Evolutionary conservation across 1,140 invertebrate genomes (phyloP).

Genomic region (Diorhabda carinulata): DNA sequence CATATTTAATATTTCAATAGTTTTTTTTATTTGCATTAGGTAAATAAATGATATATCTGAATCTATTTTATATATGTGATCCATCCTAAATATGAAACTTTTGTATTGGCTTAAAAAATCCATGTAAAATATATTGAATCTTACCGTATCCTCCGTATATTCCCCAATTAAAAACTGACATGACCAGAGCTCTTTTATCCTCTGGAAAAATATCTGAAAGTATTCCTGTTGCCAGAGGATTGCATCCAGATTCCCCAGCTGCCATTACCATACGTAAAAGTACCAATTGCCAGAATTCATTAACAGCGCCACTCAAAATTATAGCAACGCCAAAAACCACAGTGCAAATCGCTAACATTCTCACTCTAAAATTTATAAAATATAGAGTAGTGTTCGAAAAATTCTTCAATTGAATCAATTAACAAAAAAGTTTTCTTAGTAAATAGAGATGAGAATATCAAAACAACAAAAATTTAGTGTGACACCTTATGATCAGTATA

Average conservation of each 20-base stretch:
- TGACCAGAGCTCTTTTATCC: constrained; percentile 77
- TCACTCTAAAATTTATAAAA: constrained; percentile 49
- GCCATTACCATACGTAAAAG: constrained; percentile 81
- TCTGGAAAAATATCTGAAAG: constrained; percentile 82
- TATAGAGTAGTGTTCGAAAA: no score
- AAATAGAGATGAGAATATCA: no score
- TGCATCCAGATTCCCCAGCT: constrained; percentile 84
- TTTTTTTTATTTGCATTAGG: no score
- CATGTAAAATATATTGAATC: not conserved
- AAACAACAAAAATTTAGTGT: no score
- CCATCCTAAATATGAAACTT: not conserved
- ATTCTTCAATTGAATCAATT: no score
- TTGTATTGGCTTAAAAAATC: not conserved
- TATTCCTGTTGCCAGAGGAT: constrained; percentile 82
- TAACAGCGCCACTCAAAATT: constrained; percentile 75
- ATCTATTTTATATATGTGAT: no score
- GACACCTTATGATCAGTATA: no score
- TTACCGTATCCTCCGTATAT: constrained; percentile 89
- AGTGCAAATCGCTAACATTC: constrained; percentile 71
- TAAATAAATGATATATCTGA: no score
- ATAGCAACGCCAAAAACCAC: constrained; percentile 78
- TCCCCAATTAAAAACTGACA: constrained; percentile 94
- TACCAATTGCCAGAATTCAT: constrained; percentile 88
- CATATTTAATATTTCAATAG: no score
- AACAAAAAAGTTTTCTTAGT: no score